These are phyloP conservation scores for Drosophila sproati DNA, from an alignment of 1,140 invertebrate species.

Conservation along the genomic window DNA sequence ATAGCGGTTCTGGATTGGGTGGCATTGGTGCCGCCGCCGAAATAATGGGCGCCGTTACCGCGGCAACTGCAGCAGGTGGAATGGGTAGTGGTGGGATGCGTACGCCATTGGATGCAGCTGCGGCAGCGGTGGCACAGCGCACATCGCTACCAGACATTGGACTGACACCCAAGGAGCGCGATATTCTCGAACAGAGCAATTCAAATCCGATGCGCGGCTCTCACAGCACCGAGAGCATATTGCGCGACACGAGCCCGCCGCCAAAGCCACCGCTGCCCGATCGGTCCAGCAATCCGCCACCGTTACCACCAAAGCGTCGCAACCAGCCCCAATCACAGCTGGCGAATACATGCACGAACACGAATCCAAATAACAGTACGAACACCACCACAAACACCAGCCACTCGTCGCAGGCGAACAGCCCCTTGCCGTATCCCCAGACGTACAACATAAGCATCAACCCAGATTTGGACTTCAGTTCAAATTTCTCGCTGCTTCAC, in stretches of 20 bases:
- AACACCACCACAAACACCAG: constrained; percentile 30
- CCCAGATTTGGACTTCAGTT: constrained; percentile 85
- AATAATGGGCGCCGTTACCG: constrained; percentile 66
- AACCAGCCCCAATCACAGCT: constrained; percentile 81
- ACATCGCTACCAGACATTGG: constrained; percentile 91
- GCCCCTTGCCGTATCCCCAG: constrained; percentile 70
- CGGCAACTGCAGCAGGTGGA: constrained; percentile 32
- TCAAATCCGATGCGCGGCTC: constrained; percentile 87
- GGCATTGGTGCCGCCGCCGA: constrained; percentile 71
- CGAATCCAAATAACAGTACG: constrained; percentile 66
- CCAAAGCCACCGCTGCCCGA: constrained; percentile 94
- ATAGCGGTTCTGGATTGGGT: constrained; percentile 53
- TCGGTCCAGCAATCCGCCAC: constrained; percentile 87
- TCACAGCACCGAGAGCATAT: constrained; percentile 89
- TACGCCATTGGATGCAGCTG: constrained; percentile 42
- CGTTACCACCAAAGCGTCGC: constrained; percentile 91
- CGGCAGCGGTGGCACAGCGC: constrained; percentile 80
- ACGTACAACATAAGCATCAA: constrained; percentile 76
- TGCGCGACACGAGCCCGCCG: constrained; percentile 88
- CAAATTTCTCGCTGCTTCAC: constrained; percentile 85
- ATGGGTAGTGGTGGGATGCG: constrained; percentile 38
- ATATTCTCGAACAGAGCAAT: constrained; percentile 83
- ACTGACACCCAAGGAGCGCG: constrained; percentile 88
- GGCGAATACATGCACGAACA: constrained; percentile 48
- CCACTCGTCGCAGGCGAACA: constrained; percentile 65